A percentile compares a stretch with the other conserved stretches of the same genome.
These are phyloP conservation scores for Bagarius yarrelli DNA, from an alignment of 2,113 vertebrate species.

Conservation along the genomic window DNA sequence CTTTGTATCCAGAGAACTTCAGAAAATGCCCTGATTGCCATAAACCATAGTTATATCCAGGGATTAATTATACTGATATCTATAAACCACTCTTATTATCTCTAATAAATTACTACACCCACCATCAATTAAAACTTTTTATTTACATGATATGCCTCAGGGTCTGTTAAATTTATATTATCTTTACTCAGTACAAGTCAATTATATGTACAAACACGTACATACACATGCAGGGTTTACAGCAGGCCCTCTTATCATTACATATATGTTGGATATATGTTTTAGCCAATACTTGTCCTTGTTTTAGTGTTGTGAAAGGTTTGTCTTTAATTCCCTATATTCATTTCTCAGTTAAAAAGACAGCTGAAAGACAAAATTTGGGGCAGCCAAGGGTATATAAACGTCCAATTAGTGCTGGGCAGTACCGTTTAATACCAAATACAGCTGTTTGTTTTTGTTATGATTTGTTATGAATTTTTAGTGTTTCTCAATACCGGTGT, in stretches of 20 bases:
- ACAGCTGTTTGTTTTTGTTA: too few species aligned
- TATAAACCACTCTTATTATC: constrained; percentile 48
- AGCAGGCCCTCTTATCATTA: constrained; percentile 37
- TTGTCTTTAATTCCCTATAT: too few species aligned
- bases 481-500: too few species aligned
- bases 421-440: too few species aligned
- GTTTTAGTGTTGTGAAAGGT: too few species aligned
- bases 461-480: too few species aligned
- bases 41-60: constrained; percentile 63
- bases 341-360: constrained; percentile 26
- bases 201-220: constrained; percentile 8
- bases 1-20: constrained; percentile 53
- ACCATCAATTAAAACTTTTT: constrained; percentile 52
- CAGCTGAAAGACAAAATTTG: constrained; percentile 32
- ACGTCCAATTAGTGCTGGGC: too few species aligned
- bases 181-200: constrained; percentile 14
- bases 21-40: constrained; percentile 51
- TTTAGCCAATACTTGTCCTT: neutral
- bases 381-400: neutral
- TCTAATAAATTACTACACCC: constrained; percentile 57
- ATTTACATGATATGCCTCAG: constrained; percentile 48
- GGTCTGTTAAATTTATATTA: constrained; percentile 30
- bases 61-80: constrained; percentile 52
- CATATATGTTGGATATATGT: constrained; percentile 14
- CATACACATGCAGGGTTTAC: constrained; percentile 5